A percentile compares a stretch with the other conserved stretches of the same genome.
Evolutionary conservation across 1,140 invertebrate genomes (phyloP).

Genomic region (Drosophila bocqueti): DNA sequence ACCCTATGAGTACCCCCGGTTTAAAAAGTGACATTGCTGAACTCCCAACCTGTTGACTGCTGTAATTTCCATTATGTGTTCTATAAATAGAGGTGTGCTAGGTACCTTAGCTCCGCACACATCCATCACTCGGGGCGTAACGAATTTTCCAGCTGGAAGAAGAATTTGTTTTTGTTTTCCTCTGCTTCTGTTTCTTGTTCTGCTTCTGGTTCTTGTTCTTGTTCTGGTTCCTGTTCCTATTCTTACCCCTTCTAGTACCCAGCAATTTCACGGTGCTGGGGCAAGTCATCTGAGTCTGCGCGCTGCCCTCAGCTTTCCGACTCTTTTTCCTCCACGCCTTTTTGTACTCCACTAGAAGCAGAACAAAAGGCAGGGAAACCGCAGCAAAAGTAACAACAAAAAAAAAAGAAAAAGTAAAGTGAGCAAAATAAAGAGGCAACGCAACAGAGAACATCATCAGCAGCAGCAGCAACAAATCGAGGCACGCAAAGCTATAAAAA

Average conservation of each 20-base stretch:
- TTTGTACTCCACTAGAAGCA: conserved; percentile 22
- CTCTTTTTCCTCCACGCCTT: conserved; percentile 21
- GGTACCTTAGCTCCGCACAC: not conserved
- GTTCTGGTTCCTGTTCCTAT: not conserved
- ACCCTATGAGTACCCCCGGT: not conserved
- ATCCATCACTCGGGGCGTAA: conserved; percentile 53
- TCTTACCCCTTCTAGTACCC: conserved; percentile 8
- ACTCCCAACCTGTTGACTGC: conserved; percentile 26
- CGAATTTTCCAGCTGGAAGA: conserved; percentile 49
- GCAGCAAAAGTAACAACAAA: conserved; percentile 51
- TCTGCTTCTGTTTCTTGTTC: not conserved
- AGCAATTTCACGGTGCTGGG: conserved; percentile 17
- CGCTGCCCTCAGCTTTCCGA: conserved; percentile 42
- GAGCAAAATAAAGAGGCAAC: conserved; percentile 44
- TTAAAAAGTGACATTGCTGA: conserved; percentile 1
- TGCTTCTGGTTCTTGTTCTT: not conserved
- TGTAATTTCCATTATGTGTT: conserved; percentile 31
- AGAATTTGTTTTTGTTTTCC: conserved; percentile 28
- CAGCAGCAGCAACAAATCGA: conserved; percentile 20
- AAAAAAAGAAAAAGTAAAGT: conserved; percentile 48
- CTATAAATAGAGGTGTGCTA: conserved; percentile 32
- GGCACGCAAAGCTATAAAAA: conserved; percentile 76
- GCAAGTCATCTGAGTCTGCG: conserved; percentile 58
- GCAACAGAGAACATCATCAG: conserved; percentile 40
- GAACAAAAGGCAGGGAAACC: conserved; percentile 41